Evolutionary conservation across 2,113 vertebrate genomes (phyloP), one percentile per base, ranked within the genome.

Genomic region (Xiphophorus hellerii): DNA sequence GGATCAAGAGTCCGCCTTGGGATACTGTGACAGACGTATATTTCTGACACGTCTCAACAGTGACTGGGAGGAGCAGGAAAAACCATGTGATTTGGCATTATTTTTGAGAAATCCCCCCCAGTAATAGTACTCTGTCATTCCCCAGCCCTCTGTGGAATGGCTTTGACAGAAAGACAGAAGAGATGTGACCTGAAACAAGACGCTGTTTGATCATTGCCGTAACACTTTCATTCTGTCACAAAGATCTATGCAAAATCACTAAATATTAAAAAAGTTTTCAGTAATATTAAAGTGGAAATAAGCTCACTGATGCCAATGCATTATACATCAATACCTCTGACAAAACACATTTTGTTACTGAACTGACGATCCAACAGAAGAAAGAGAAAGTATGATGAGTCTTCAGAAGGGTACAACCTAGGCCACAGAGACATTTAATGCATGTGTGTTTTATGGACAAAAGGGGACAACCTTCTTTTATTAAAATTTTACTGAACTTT

Each of bases 141-240:
- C 63, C 44, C 64, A 69, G 64, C 70, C 87, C 90, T 92, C 89
- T 84, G 78, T 44, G 85, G 89, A 91, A 83, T 70, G 74, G 54
- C 82, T 90, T 17, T 91, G 90, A 93, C 87, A 90, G 88, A 94
- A 69, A 90, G 83, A 88, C 86, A 80, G 87, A 87, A 86, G 87
- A 86, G 87, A 91, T 81, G 87, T 93, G 92, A 93, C 93, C 94
- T 89, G 92, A 91, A 93, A 93, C 92, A 91, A 93, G 87, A 71
- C 51, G 74, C 85, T 79, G 89, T 94, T 93, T 95, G 92, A 94
- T 94, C 93, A 92, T 92, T 74, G 81, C 81, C 79, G 89, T 86
- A 77, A 81, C 66, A 79, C 91, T 94, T 94, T 92, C 89, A 92
- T 94, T 94, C 92, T 94, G 93, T 94, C 92, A 94, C 87, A 82